phyloP scores from a whole-genome alignment of 2,113 vertebrate genomes.

The Noctilio leporinus region DNA sequence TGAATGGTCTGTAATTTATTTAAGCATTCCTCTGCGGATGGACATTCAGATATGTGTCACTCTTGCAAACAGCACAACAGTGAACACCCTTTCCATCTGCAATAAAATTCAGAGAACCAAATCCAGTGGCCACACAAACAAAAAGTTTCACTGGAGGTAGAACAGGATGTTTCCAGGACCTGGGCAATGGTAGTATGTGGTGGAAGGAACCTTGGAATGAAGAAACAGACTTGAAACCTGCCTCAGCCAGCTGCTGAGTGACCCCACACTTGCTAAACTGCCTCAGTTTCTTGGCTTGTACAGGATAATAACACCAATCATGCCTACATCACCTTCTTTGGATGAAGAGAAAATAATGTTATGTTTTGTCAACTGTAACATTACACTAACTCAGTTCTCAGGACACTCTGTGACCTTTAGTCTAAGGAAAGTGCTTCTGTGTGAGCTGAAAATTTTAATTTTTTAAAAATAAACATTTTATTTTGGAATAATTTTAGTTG shows the following conservation, averaged over 20 bases:
- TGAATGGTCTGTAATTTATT: background rate
- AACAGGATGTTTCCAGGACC: background rate
- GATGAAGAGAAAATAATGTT: background rate
- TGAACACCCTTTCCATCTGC: background rate
- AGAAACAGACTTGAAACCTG: background rate
- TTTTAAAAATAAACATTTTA: background rate
- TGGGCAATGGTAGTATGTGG: background rate
- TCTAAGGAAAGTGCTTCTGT: background rate
- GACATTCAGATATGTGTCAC: background rate
- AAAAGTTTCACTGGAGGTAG: background rate
- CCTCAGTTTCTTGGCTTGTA: background rate
- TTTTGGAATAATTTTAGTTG: background rate
- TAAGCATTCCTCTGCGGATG: background rate
- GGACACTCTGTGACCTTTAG: background rate
- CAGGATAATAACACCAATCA: background rate
- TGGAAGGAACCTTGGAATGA: background rate
- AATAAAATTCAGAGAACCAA: background rate
- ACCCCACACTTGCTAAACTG: background rate
- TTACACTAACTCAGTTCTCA: background rate
- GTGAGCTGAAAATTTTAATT: background rate
- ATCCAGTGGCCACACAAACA: background rate
- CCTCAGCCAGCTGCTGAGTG: background rate
- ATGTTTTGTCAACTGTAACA: background rate
- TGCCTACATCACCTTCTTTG: background rate
- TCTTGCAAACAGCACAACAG: background rate